Evolutionary conservation across 2,797 vertebrate species (phyloP).

Genomic region (Phrynocephalus vlangalii): DNA sequence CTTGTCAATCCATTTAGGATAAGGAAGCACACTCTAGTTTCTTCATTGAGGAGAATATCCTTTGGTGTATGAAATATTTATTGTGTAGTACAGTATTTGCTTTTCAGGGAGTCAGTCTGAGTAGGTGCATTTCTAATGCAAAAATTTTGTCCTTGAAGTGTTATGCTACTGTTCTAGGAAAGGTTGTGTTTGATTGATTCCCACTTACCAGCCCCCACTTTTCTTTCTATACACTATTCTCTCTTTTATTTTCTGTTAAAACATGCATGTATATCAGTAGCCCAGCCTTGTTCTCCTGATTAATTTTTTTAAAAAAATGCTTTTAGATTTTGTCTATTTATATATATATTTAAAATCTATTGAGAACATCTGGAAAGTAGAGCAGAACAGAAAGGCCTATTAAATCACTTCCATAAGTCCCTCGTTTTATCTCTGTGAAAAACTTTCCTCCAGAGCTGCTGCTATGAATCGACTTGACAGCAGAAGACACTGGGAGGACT

Average conservation of each 20-base stretch:
- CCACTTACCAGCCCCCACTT: neutral
- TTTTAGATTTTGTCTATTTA: neutral
- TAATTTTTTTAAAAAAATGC: neutral
- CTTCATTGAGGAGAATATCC: neutral
- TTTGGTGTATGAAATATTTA: slow-evolving; percentile 32
- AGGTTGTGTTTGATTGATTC: slow-evolving; percentile 3
- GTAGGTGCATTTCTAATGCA: slow-evolving; percentile 1
- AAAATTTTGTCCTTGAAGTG: slow-evolving; percentile 4
- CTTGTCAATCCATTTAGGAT: neutral
- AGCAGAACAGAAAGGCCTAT: neutral
- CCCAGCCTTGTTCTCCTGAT: neutral
- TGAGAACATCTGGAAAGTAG: neutral
- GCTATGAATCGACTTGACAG: slow-evolving; percentile 15
- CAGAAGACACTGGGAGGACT: neutral
- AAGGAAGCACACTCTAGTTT: neutral
- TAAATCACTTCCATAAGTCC: neutral
- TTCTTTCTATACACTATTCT: neutral
- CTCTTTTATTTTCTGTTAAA: slow-evolving; percentile 6
- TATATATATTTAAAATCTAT: neutral
- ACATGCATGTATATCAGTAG: neutral
- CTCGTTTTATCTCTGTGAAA: neutral
- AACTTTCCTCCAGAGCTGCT: neutral
- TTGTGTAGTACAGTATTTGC: neutral
- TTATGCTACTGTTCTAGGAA: neutral
- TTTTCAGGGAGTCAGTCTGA: neutral